A percentile compares a stretch with the other conserved stretches of the same genome.
phyloP scores from a whole-genome alignment of 2,888 invertebrate genomes.

The Drosophila phalerata region DNA sequence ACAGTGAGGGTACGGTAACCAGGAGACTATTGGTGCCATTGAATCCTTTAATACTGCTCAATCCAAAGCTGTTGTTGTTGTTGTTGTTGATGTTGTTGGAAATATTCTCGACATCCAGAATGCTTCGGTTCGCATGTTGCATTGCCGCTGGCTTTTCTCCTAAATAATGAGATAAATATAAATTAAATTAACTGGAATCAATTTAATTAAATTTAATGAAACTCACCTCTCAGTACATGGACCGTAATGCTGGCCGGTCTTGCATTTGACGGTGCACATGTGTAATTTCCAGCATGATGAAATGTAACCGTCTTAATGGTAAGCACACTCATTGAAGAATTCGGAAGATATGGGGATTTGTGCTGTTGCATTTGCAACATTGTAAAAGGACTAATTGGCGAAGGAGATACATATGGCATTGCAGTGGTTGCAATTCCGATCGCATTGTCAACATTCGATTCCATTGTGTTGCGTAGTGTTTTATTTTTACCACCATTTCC shows the following conservation, averaged over 20 bases:
- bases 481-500: constrained; percentile 43
- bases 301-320: constrained; percentile 88
- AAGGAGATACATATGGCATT: constrained; percentile 20
- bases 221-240: constrained; percentile 89
- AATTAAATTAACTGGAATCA: not conserved
- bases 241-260: constrained; percentile 91
- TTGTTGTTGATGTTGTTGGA: constrained; percentile 62
- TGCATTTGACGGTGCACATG: constrained; percentile 92
- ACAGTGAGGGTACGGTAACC: constrained; percentile 39
- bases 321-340: constrained; percentile 87
- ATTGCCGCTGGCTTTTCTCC: constrained; percentile 85
- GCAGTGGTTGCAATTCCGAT: constrained; percentile 83
- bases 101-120: constrained; percentile 80
- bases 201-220: not conserved
- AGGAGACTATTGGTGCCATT: constrained; percentile 54
- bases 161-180: constrained; percentile 30
- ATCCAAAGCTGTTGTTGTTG: constrained; percentile 59
- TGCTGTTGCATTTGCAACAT: constrained; percentile 54
- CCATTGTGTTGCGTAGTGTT: constrained; percentile 26
- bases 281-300: constrained; percentile 92
- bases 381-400: constrained; percentile 46
- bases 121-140: constrained; percentile 85
- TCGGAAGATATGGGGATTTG: constrained; percentile 79
- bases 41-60: constrained; percentile 60
- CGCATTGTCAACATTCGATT: constrained; percentile 86